phyloP scores from a whole-genome alignment of 2,797 vertebrate genomes.

The Parotocinclus haroldoi region DNA sequence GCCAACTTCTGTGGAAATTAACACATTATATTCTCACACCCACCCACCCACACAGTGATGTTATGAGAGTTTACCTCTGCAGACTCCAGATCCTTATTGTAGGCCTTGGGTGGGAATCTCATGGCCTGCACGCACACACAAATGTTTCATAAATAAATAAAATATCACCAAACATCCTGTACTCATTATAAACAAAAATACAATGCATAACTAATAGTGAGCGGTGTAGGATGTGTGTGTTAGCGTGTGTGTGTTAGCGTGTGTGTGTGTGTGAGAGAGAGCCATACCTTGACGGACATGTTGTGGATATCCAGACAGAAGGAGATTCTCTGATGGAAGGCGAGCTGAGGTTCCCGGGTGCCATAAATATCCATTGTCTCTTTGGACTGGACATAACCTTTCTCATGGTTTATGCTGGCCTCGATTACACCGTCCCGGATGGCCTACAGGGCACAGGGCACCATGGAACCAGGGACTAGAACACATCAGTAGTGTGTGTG shows the following conservation, averaged over 20 bases:
- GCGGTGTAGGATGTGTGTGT: too few species aligned
- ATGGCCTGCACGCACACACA: conserved; percentile 79
- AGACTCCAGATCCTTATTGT: conserved; percentile 98
- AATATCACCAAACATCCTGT: background rate
- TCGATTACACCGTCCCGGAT: conserved; percentile 96
- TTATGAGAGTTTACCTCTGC: conserved; percentile 88
- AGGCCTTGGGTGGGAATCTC: conserved; percentile 96
- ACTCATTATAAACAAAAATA: too few species aligned
- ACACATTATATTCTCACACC: conserved; percentile 10
- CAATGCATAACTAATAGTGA: too few species aligned
- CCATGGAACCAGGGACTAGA: background rate
- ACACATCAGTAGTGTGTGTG: background rate
- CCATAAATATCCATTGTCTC: conserved; percentile 96
- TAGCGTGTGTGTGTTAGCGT: too few species aligned
- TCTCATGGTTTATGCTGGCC: conserved; percentile 97
- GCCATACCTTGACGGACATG: conserved; percentile 94
- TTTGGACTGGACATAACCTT: conserved; percentile 95
- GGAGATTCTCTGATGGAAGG: conserved; percentile 96
- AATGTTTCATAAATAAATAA: background rate
- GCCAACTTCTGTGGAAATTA: too few species aligned
- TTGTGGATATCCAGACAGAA: conserved; percentile 99
- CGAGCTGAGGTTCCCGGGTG: conserved; percentile 92
- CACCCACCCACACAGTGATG: conserved; percentile 2
- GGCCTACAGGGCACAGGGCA: conserved; percentile 68
- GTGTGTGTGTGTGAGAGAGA: too few species aligned